Conservation (phyloP, 2,113 vertebrate species). For the Myiagra hebetior region DNA sequence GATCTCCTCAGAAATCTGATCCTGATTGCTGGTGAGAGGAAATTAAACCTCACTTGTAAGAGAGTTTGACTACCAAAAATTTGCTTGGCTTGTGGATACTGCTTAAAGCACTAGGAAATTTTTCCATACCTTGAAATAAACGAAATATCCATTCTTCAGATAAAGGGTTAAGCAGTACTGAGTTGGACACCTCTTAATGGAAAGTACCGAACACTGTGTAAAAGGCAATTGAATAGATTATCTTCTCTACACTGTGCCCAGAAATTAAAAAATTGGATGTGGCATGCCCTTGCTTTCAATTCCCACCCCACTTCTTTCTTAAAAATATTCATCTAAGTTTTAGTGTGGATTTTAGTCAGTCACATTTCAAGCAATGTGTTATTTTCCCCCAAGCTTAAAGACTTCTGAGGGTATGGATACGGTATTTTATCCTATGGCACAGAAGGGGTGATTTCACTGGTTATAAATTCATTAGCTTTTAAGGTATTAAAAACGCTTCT, state of each 20-base stretch:
- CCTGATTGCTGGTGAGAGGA: neutral
- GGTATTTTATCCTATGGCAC: neutral
- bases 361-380: neutral
- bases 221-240: neutral
- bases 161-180: neutral
- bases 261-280: neutral
- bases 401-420: neutral
- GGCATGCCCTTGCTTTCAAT: neutral
- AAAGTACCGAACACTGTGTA: neutral
- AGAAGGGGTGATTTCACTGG: neutral
- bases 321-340: neutral
- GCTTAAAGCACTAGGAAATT: neutral
- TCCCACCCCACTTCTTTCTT: neutral
- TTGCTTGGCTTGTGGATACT: neutral
- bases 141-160: neutral
- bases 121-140: neutral
- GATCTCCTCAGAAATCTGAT: neutral
- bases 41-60: neutral
- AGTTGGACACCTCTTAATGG: neutral
- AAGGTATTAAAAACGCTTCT: neutral
- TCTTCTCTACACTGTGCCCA: neutral
- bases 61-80: neutral
- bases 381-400: neutral
- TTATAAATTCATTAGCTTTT: neutral
- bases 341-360: neutral